Base-by-base conservation (phyloP, 1,140 invertebrate species). In the Drosophila mauritiana region DNA sequence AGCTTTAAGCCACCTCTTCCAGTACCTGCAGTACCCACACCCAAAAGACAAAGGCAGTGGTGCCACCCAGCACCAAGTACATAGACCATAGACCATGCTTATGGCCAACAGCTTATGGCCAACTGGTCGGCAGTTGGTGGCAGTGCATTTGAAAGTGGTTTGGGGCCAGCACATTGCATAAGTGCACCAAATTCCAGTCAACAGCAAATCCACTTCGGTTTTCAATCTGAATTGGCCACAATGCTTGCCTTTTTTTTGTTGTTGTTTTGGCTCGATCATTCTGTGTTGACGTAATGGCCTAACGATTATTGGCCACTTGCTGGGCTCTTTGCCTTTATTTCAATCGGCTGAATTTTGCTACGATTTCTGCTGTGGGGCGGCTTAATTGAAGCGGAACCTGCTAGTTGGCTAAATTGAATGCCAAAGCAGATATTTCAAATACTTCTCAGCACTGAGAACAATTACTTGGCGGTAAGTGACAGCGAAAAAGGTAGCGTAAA, bases 141-240 rank as follows among this genome's bases (percentile, higher is more conserved):
- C 52, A 56, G 67, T 81, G 79, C 79, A 82, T 73, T 86, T 86
- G 83, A 86, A 86, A 86, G 83, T 88, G 83, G 83, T 86, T 86
- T 86, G 78, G 83, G 68, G 84, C 83, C 73, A 54, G 58, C 61
- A 72, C 81, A 83, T 88, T 83, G 72, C 79, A 88, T 88, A 82
- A 89, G 84, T 86, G 84, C 84, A 89, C 83, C 84, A 67, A 86
- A 86, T 86, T 72, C 78, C 83, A 78, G 52, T 57, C 45, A 61
- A 59, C 48, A 36, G 51, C 64, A 74, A 63, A 53, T 52, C 57
- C 45, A 82, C 65, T 81, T 81, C 53, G 73, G 55, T 64, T 88
- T 88, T 80, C 79, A 77, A 86, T 73, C 83, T 69, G 81, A 88
- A 73, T 88, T 62, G 65, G 52, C 73, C 43, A 46, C 42, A 69